Base-by-base conservation (phyloP, 2,113 vertebrate genomes). In the Dendropsophus ebraccatus region DNA sequence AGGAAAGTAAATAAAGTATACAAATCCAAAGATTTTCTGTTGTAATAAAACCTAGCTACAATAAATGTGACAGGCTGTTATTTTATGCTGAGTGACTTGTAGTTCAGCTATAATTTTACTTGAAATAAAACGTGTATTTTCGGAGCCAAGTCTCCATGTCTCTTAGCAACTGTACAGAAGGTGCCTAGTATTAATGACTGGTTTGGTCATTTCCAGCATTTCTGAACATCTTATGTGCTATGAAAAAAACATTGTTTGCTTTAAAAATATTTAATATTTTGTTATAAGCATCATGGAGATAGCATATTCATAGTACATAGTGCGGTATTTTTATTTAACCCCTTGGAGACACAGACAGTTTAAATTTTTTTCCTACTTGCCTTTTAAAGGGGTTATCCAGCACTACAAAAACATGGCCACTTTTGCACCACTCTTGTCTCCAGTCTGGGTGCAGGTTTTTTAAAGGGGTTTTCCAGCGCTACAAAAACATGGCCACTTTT, bases 111-210 rank as follows among this genome's bases (percentile, higher is more conserved):
- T 50, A 75, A 75, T 50, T 17, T 50, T 49, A 17, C 21, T 45
- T 28, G 12, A 50, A 75, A 74, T 73, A 75, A 25, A 4, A 10
- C 73, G 45, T 50, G 32, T 35, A 16, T 37, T 79, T 79, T 37
- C 0, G 52, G 58, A 6, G 76, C 32, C 50, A 56, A 56, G 28
- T 56, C 30, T 35, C 45, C 16, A 41, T 21, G 76, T 79, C 19
- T 79, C 76, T 79, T 79, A 79, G 76, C 52, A 79, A 79, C 76
- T 19, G 28, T 35, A 79, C 50, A 58, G 58, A 79, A 79, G 52
- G 49, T 58, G 76, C 28, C 16, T 16, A 23, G 16, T 37, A 49
- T 56, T 56, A 79, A 79, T 37, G 30, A 78, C 49, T 54, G 49
- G 19, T 54, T 78, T 78, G 25, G 75, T 41, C 4, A 14, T 74